Percentiles rank a stretch among this genome's conserved stretches.
Evolutionary conservation across 2,113 vertebrate species (phyloP).

Genomic region (Zosterops hypoxanthus): DNA sequence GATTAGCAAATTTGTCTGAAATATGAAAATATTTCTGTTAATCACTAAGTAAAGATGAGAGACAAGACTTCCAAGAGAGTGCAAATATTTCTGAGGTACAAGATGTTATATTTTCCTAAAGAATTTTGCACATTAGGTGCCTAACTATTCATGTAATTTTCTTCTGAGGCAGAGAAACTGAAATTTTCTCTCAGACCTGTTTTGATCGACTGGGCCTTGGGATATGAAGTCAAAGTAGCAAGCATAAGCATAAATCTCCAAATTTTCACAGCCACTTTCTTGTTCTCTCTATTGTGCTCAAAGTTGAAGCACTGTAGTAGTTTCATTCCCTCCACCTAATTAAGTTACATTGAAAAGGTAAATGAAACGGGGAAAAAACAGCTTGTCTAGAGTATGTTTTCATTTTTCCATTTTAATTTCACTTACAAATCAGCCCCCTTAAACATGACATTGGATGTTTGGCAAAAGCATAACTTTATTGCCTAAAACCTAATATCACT

Average conservation of each 20-base stretch:
- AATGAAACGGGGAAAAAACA: not conserved
- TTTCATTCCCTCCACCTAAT: not conserved
- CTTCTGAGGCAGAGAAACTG: not conserved
- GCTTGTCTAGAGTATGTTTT: not conserved
- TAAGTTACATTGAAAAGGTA: not conserved
- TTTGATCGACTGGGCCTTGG: not conserved
- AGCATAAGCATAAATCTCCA: not conserved
- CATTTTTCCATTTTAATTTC: conserved; percentile 27
- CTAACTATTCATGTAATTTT: not conserved
- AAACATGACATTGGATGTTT: not conserved
- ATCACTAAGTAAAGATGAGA: not conserved
- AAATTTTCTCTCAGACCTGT: not conserved
- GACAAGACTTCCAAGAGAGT: not conserved
- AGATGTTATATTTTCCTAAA: not conserved
- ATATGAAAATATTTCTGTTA: not conserved
- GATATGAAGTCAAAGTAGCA: not conserved
- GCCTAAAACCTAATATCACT: not conserved
- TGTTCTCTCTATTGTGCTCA: not conserved
- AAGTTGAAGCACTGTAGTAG: not conserved
- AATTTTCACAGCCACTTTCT: not conserved
- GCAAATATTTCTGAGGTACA: not conserved
- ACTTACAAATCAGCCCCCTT: not conserved
- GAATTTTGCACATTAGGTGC: not conserved
- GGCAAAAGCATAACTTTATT: not conserved
- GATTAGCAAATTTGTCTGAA: not conserved